A percentile compares a stretch with the other conserved stretches of the same genome.
phyloP scores from a whole-genome alignment of 2,888 invertebrate genomes.

The Agrotis exclamationis region DNA sequence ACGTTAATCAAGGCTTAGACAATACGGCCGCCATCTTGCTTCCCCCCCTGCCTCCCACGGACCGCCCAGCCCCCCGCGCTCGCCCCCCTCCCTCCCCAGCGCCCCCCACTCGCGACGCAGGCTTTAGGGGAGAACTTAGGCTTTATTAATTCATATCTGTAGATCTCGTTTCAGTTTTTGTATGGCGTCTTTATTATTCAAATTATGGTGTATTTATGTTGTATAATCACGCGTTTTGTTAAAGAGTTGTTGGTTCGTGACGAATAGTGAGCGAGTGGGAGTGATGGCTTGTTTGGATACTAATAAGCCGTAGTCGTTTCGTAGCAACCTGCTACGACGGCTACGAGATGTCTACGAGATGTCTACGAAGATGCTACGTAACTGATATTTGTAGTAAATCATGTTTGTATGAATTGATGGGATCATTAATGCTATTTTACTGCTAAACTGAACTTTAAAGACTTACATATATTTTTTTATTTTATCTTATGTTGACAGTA shows the following conservation, averaged over 20 bases:
- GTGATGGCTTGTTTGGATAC: conserved; percentile 28
- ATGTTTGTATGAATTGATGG: neutral
- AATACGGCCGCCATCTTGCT: conserved; percentile 88
- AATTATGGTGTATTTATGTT: conserved; percentile 68
- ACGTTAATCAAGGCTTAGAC: conserved; percentile 89
- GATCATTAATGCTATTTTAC: too few species aligned
- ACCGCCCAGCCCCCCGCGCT: conserved; percentile 56
- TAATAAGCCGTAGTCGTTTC: conserved; percentile 58
- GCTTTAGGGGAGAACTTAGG: conserved; percentile 79
- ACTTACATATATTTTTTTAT: neutral
- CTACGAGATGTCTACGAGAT: conserved; percentile 64
- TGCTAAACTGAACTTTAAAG: neutral
- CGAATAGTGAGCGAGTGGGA: conserved; percentile 15
- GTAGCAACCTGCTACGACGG: conserved; percentile 69
- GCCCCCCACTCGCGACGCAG: conserved; percentile 70
- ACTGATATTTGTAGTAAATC: neutral
- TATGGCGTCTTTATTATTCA: conserved; percentile 73
- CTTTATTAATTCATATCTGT: conserved; percentile 80
- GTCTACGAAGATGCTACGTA: conserved; percentile 55
- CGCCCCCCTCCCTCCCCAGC: conserved; percentile 62
- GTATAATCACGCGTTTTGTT: conserved; percentile 51
- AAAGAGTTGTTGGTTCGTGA: conserved; percentile 17
- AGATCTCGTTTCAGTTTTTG: conserved; percentile 74
- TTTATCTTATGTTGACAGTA: neutral
- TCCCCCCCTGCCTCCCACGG: conserved; percentile 64